These are phyloP conservation scores for Protosalanx chinensis DNA, from an alignment of 2,797 vertebrate genomes.

Conservation along the genomic window DNA sequence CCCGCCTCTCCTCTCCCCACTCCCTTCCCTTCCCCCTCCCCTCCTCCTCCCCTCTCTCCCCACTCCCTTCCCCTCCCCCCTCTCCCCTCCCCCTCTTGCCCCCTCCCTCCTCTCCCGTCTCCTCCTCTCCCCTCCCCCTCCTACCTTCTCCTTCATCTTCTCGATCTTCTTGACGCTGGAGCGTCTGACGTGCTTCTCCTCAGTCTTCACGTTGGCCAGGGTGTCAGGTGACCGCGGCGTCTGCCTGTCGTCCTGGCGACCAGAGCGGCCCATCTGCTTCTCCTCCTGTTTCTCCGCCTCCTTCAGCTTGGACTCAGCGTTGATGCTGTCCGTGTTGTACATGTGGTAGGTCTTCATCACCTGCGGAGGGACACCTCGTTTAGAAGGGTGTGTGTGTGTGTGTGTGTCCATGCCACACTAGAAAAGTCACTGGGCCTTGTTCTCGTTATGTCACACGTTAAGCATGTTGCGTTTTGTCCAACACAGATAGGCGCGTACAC, in stretches of 20 bases:
- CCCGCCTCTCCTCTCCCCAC: neutral
- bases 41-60: too few relatives aligned
- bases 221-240: conserved; percentile 92
- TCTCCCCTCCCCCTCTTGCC: neutral
- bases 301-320: conserved; percentile 96
- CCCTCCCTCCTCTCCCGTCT: neutral
- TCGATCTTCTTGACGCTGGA: conserved; percentile 98
- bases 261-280: conserved; percentile 94
- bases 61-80: neutral
- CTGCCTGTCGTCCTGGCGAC: conserved; percentile 90
- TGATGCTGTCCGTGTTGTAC: conserved; percentile 98
- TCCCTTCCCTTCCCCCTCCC: too few relatives aligned
- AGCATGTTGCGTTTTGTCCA: too few relatives aligned
- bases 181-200: conserved; percentile 92
- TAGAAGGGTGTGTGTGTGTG: neutral
- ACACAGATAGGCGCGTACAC: neutral
- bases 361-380: conserved; percentile 61
- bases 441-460: too few relatives aligned
- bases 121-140: neutral
- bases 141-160: conserved; percentile 99
- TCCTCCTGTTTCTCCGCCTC: conserved; percentile 99
- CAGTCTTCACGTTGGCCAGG: conserved; percentile 81
- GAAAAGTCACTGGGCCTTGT: too few relatives aligned
- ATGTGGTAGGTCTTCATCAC: conserved; percentile 99
- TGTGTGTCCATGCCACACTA: too few relatives aligned